Conservation (phyloP, 1,140 invertebrate genomes). For the Heliconius congener region DNA sequence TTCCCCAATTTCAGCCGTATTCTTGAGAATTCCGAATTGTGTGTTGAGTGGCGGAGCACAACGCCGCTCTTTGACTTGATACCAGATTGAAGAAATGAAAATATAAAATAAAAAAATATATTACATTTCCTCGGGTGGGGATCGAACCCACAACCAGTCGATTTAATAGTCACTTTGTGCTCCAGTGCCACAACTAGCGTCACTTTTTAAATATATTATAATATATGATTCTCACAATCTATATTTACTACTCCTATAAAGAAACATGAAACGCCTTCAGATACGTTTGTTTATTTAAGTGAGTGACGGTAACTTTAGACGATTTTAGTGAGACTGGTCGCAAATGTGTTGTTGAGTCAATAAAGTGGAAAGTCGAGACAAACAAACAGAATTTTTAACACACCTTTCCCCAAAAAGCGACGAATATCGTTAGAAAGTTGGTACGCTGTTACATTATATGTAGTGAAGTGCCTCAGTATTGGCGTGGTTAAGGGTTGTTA, state of each 20-base stretch:
- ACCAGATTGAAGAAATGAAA: no score
- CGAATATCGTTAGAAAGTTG: constrained; percentile 7
- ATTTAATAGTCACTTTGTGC: no score
- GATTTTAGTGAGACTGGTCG: constrained; percentile 30
- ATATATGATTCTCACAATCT: neutral
- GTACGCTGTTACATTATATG: neutral
- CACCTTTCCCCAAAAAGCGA: neutral
- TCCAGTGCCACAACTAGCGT: no score
- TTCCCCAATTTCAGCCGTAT: no score
- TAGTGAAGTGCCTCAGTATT: neutral
- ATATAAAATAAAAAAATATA: no score
- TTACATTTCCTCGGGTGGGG: no score
- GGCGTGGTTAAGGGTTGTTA: neutral
- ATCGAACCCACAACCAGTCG: no score
- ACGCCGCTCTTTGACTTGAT: no score
- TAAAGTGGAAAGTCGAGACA: constrained; percentile 28
- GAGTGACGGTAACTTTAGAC: constrained; percentile 33
- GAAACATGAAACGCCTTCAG: neutral
- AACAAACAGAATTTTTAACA: constrained; percentile 20
- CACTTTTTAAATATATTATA: neutral
- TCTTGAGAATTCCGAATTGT: no score
- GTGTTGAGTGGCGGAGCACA: no score
- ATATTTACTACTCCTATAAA: neutral
- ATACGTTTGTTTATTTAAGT: constrained; percentile 38
- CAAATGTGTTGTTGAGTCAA: constrained; percentile 26